A percentile compares a stretch with the other conserved stretches of the same genome.
phyloP scores from a whole-genome alignment of 2,113 vertebrate species.

The human region DNA sequence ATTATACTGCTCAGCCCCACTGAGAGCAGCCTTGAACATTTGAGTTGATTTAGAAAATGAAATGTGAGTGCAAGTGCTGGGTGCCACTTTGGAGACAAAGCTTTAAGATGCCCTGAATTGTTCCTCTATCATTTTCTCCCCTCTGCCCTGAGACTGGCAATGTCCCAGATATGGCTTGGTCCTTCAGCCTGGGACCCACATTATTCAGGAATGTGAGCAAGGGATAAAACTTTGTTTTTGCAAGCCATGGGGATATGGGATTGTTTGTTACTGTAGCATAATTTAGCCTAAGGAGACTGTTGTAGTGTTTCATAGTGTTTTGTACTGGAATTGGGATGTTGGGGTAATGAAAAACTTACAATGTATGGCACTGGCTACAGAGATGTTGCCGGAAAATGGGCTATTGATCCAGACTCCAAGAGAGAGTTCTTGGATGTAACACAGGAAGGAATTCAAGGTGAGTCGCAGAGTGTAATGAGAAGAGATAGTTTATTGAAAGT shows the following conservation, averaged over 20 bases:
- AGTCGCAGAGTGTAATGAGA: too few relatives aligned
- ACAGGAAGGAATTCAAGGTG: too few relatives aligned
- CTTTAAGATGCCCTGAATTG: background rate
- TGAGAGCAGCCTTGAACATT: background rate
- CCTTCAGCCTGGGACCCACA: background rate
- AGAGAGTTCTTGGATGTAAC: too few relatives aligned
- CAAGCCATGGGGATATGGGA: background rate
- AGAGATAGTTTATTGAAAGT: too few relatives aligned
- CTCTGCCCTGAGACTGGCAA: background rate
- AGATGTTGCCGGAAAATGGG: too few relatives aligned
- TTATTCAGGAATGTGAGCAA: background rate
- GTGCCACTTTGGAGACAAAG: background rate
- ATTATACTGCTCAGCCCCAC: background rate
- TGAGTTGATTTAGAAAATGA: background rate
- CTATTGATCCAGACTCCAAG: too few relatives aligned
- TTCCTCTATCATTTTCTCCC: background rate
- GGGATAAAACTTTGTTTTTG: background rate
- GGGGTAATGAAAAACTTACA: background rate
- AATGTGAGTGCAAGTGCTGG: background rate
- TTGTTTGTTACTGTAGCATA: background rate
- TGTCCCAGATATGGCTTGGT: background rate
- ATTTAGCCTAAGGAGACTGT: background rate
- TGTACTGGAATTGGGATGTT: background rate
- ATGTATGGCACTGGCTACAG: background rate
- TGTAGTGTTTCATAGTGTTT: background rate